Base-by-base conservation (phyloP, 2,113 vertebrate species). In the Brachypodius melanocephalos region DNA sequence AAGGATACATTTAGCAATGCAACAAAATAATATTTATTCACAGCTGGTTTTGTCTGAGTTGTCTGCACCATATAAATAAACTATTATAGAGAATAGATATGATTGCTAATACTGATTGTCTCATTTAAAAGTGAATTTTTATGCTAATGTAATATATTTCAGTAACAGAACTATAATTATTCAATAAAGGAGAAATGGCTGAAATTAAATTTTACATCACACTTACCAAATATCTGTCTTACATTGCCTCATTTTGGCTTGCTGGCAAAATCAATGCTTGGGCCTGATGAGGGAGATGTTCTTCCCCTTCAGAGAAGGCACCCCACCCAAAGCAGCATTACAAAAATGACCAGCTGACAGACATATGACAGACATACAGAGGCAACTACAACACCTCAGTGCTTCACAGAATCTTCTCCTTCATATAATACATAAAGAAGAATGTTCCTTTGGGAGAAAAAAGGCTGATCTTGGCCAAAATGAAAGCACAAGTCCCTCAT, bases 151-250 rank as follows among this genome's bases (percentile, higher is more conserved):
- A 86, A 81, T 86, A n/a, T 48, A 75, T 85, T 87, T 92, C 52
- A 68, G n/a, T 65, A 84, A 62, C n/a, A 78, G 20, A 89, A 79
- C 57, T 63, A 65, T 61, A 88, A 93, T 32, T 48, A 43, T 90
- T 94, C 48, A 59, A 71, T 91, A 76, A 90, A 86, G 61, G 10
- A 69, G 86, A 90, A 95, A 90, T 68, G 11, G 69, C 49, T 84
- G 52, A 95, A 96, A 89, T 76, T 85, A 93, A 88, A 71, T 80
- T 94, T 93, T 94, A 42, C 79, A 94, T 92, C 34, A 26, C 11
- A 42, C 10, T 85, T 91, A 58, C 5, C 10, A 85, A 73, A 85
- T 89, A 88, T 18, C 36, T 87, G 24, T 45, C 26, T 85, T 94
- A 68, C 20, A 55, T 89, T 80, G 68, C 71, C 32, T 81, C 81